These are phyloP conservation scores for Syrmaticus mikado DNA, from an alignment of 2,113 vertebrate species.

Conservation along the genomic window DNA sequence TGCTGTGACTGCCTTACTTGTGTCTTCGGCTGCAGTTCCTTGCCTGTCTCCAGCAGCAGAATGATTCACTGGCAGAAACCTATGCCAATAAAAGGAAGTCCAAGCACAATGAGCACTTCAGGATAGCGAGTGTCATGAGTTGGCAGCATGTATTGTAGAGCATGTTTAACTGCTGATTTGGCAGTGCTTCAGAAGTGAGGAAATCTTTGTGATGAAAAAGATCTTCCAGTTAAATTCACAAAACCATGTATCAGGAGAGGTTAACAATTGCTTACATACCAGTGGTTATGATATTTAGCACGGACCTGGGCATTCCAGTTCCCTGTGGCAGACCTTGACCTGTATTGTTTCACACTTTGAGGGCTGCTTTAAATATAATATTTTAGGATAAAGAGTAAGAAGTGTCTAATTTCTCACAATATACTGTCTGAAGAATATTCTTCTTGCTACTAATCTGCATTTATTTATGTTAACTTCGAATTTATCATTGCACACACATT, in stretches of 20 bases:
- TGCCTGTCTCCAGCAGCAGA: background rate
- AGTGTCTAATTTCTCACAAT: background rate
- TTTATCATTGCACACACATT: background rate
- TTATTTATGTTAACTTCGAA: background rate
- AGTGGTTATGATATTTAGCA: background rate
- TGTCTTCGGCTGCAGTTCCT: background rate
- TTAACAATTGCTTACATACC: background rate
- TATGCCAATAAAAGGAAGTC: constrained; percentile 35
- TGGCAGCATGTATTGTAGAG: constrained; percentile 23
- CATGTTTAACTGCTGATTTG: constrained; percentile 1
- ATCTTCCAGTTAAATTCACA: constrained; percentile 7
- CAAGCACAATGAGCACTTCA: constrained; percentile 25
- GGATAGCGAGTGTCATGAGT: background rate
- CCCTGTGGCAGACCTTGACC: background rate
- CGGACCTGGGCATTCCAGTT: background rate
- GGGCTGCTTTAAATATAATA: background rate
- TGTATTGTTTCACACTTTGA: background rate
- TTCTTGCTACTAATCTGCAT: background rate
- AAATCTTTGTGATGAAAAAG: constrained; percentile 26
- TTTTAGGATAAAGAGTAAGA: background rate
- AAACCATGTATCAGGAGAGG: background rate
- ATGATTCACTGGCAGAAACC: constrained; percentile 54
- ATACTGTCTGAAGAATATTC: background rate
- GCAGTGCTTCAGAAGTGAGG: constrained; percentile 14
- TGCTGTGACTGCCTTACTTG: background rate